A percentile compares a stretch with the other conserved stretches of the same genome.
Conservation (phyloP, 2,888 invertebrate genomes). For the Tenthredo notha region DNA sequence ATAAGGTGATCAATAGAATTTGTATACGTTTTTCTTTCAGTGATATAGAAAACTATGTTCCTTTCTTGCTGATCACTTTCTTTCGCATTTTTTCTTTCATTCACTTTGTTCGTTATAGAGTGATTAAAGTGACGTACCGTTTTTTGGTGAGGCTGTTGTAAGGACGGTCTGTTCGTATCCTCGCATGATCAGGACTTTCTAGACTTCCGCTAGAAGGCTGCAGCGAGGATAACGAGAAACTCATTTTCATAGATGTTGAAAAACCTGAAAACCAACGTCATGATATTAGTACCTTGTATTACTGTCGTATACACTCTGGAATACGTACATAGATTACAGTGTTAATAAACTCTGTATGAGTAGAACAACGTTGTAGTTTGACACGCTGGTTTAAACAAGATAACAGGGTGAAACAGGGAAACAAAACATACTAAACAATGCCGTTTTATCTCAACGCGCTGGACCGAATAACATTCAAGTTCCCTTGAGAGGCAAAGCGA, state of each 20-base stretch:
- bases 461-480: slow-evolving; percentile 2
- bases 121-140: slow-evolving; percentile 78
- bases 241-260: slow-evolving; percentile 87
- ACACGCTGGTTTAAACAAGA: background rate
- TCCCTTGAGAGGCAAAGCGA: background rate
- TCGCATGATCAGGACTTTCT: slow-evolving; percentile 78
- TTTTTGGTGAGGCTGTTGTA: slow-evolving; percentile 92
- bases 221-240: slow-evolving; percentile 91
- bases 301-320: background rate
- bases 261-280: slow-evolving; percentile 80
- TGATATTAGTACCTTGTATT: slow-evolving; percentile 16
- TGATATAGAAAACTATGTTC: background rate
- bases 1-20: background rate
- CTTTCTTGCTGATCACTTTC: background rate
- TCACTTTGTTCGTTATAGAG: background rate
- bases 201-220: slow-evolving; percentile 82
- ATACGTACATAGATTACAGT: background rate
- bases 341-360: slow-evolving; percentile 1
- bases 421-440: slow-evolving; percentile 29
- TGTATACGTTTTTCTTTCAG: background rate
- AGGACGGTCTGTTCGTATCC: slow-evolving; percentile 83
- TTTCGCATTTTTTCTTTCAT: background rate
- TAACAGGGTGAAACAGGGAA: slow-evolving; percentile 14
- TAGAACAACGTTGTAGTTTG: background rate
- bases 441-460: slow-evolving; percentile 16